Evolutionary conservation across 2,797 vertebrate genomes (phyloP).

Genomic region (Phrynocephalus guinanensis): DNA sequence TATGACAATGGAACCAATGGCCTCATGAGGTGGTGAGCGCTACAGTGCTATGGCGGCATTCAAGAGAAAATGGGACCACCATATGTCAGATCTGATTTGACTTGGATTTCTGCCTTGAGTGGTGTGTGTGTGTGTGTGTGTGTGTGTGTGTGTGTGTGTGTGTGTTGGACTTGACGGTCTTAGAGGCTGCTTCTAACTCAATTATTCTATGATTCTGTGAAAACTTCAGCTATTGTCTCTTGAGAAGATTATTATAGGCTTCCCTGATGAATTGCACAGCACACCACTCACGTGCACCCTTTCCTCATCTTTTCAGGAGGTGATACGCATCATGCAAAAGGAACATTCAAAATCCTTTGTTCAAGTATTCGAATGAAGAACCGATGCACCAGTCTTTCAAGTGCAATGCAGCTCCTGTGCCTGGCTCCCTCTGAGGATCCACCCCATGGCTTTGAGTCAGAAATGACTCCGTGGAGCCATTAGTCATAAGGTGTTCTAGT

Average conservation of each 20-base stretch:
- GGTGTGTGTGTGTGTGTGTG: too few relatives aligned
- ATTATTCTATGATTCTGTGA: too few relatives aligned
- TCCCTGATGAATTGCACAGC: neutral
- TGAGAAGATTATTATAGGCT: neutral
- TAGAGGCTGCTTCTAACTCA: too few relatives aligned
- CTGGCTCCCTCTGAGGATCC: neutral
- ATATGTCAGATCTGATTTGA: too few relatives aligned
- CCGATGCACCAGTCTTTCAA: neutral
- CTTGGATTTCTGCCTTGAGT: too few relatives aligned
- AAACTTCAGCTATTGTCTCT: too few relatives aligned
- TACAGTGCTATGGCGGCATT: too few relatives aligned
- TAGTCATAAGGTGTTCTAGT: neutral
- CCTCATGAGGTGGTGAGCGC: too few relatives aligned
- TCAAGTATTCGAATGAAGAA: slow-evolving; percentile 14
- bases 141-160: too few relatives aligned
- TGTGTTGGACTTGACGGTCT: too few relatives aligned
- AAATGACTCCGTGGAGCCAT: neutral
- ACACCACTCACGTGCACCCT: neutral
- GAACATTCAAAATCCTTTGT: neutral
- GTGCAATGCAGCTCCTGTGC: neutral
- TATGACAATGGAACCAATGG: too few relatives aligned
- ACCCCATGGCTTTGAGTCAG: neutral
- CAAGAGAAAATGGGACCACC: too few relatives aligned
- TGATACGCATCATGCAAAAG: neutral
- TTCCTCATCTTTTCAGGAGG: neutral